Base-by-base conservation (phyloP, 2,888 invertebrate genomes). In the Trissonchulus sp. region DNA sequence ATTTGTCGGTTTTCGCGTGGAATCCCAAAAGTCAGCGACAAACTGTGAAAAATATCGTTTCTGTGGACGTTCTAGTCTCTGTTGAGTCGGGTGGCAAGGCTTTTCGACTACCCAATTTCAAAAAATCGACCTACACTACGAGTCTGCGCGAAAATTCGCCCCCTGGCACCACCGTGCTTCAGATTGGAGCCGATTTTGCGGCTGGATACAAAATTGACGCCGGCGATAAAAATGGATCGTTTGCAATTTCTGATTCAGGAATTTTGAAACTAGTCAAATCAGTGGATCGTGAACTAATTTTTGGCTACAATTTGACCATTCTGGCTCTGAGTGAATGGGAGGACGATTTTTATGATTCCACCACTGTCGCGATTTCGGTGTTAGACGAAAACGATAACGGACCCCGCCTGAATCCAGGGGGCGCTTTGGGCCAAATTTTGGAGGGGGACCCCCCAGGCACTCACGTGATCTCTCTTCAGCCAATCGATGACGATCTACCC, bases 381-480 rank as follows among this genome's bases (percentile, higher is more conserved):
- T 91, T 92, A 82, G 96, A 97, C 85, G 91, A 94, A 72, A 96
- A 96, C 86, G 96, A 93, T 86, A 93, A 95, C 83, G 93, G 93
- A 0, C 96, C 95, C 0, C 86, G 90, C 48, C 93, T 96, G 82
- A 90, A 91, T 78, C 88, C 90, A 0, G 87, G 88, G 0, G 89
- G 89, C 78, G 89, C 91, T 31, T 85, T 90, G 63, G 94, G 93
- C 0, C 90, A 90, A 78, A 90, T 96, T 0, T 89, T 89, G 75
- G 96, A 96, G 86, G 94, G 94, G 83, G 92, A 93, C 84, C 92
- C 92, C 0, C 89, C 91, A 0, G 91, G 91, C 76, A 92, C 93
- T 0, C 91, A 89, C 79, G 90, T 95, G 18, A 90, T 92, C 88
- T 91, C 91, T 0, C 87, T 96, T n/a, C 89, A 90, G 2, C 94